phyloP scores from a whole-genome alignment of 2,113 vertebrate genomes.

The Tretioscincus oriximinensis region DNA sequence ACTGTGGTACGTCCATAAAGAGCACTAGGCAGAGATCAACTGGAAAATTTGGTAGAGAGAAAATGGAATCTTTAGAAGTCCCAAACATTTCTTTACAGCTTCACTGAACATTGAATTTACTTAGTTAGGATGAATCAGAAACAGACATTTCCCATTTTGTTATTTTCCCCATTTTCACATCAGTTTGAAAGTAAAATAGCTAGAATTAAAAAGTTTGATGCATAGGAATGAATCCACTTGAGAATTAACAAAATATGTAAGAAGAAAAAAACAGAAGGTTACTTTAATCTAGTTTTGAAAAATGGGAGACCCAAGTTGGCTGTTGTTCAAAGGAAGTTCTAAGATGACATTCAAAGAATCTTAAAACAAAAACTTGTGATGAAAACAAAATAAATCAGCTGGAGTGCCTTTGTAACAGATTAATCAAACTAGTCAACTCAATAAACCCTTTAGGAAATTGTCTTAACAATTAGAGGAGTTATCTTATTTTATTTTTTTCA shows the following conservation, averaged over 20 bases:
- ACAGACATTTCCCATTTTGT: not conserved
- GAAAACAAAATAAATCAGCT: not conserved
- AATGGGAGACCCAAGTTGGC: not conserved
- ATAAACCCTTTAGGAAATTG: not conserved
- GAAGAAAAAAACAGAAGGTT: not conserved
- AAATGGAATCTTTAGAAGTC: no score
- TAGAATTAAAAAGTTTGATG: not conserved
- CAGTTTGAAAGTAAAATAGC: not conserved
- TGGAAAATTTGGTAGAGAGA: no score
- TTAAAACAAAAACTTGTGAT: conserved; percentile 15
- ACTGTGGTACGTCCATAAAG: no score
- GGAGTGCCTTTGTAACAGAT: not conserved
- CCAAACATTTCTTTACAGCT: no score
- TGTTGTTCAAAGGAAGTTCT: conserved; percentile 5
- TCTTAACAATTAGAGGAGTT: not conserved
- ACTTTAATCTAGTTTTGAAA: conserved; percentile 21
- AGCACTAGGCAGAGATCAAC: no score
- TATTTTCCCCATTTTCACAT: not conserved
- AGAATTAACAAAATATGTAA: not conserved
- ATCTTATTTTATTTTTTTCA: not conserved
- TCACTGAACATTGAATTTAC: not conserved
- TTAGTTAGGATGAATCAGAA: not conserved
- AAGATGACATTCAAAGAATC: conserved; percentile 7
- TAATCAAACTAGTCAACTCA: not conserved
- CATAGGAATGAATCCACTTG: not conserved